Conservation (phyloP, 2,888 invertebrate species). For the Lepidocyrtoides sp. region DNA sequence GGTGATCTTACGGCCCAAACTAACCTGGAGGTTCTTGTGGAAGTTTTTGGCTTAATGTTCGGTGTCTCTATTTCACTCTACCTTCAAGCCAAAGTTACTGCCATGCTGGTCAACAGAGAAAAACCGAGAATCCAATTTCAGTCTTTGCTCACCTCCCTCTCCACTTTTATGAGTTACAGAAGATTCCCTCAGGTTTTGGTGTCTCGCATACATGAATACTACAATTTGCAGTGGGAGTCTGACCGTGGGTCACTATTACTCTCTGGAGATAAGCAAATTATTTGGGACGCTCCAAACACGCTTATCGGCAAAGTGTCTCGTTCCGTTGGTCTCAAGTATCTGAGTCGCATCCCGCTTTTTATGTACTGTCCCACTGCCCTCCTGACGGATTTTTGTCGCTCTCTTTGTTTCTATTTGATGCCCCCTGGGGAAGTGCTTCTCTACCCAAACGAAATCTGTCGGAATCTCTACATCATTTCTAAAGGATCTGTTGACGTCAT, state of each 20-base stretch:
- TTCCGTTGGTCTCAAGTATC: slow-evolving; percentile 78
- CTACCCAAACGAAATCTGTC: slow-evolving; percentile 79
- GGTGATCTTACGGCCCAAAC: slow-evolving; percentile 78
- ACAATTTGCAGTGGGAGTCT: slow-evolving; percentile 81
- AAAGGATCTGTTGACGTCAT: slow-evolving; percentile 83
- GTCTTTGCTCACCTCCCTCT: no score
- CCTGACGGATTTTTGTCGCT: slow-evolving; percentile 72
- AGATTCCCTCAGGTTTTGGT: slow-evolving; percentile 79
- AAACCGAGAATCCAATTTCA: slow-evolving; percentile 79
- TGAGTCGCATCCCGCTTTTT: slow-evolving; percentile 82
- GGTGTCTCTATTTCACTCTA: slow-evolving; percentile 77
- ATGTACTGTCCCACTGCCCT: slow-evolving; percentile 63
- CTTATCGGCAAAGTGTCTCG: slow-evolving; percentile 72
- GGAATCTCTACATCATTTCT: slow-evolving; percentile 83
- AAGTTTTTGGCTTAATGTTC: slow-evolving; percentile 72
- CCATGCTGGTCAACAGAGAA: slow-evolving; percentile 82
- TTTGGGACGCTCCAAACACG: slow-evolving; percentile 84
- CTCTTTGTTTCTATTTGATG: slow-evolving; percentile 82
- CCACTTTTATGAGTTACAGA: no score
- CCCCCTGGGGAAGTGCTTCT: slow-evolving; percentile 83
- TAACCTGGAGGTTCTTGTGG: slow-evolving; percentile 65
- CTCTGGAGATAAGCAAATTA: slow-evolving; percentile 75
- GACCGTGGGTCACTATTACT: slow-evolving; percentile 83
- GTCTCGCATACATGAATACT: slow-evolving; percentile 77
- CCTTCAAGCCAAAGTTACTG: slow-evolving; percentile 80